Evolutionary conservation across 1,140 invertebrate genomes (phyloP).

Genomic region (Venustaconcha ellipsiformis): DNA sequence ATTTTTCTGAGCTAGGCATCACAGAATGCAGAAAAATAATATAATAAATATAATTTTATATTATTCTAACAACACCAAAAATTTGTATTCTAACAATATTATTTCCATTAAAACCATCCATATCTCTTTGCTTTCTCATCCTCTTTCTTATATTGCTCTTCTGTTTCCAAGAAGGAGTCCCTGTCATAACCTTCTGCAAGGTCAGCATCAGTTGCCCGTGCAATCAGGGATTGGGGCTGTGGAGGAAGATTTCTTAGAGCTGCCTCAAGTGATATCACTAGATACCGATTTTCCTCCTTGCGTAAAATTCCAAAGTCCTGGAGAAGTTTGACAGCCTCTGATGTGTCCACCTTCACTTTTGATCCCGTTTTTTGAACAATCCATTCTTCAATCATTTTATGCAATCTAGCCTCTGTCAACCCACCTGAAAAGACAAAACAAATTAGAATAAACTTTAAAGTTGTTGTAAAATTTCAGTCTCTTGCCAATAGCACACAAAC

Average conservation of each 20-base stretch:
- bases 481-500: neutral
- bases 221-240: conserved; percentile 47
- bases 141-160: conserved; percentile 58
- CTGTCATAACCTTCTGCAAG: conserved; percentile 61
- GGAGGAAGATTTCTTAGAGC: conserved; percentile 57
- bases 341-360: conserved; percentile 52
- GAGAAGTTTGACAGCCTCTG: conserved; percentile 52
- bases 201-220: conserved; percentile 42
- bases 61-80: too few relatives aligned
- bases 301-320: conserved; percentile 55
- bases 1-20: too few relatives aligned
- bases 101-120: conserved; percentile 56
- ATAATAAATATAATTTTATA: too few relatives aligned
- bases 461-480: neutral
- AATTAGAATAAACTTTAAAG: too few relatives aligned
- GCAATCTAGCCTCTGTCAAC: conserved; percentile 45
- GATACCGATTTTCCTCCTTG: conserved; percentile 45
- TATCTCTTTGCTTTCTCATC: conserved; percentile 46
- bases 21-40: too few relatives aligned
- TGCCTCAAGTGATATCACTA: conserved; percentile 52
- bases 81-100: too few relatives aligned
- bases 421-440: conserved; percentile 51
- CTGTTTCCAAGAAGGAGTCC: conserved; percentile 57
- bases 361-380: conserved; percentile 47
- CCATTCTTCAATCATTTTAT: conserved; percentile 58